Conservation (phyloP, 2,888 invertebrate species). For the Orchesellides sinensis region DNA sequence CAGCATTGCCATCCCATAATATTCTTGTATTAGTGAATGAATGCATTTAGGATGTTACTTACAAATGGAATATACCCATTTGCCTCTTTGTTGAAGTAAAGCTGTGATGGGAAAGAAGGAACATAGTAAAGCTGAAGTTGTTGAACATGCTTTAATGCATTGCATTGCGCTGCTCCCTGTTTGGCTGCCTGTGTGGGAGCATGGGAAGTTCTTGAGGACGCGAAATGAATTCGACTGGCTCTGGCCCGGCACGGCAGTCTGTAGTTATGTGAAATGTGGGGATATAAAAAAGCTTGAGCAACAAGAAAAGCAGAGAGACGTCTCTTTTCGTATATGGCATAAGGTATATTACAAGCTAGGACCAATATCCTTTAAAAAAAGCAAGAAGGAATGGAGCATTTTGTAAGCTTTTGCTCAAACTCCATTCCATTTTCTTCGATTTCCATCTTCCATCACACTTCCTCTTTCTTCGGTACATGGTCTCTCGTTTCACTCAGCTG, state of each 20-base stretch:
- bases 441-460: slow-evolving; percentile 49
- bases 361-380: too few species aligned
- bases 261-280: not conserved
- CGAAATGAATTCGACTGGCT: slow-evolving; percentile 24
- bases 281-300: not conserved
- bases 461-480: too few species aligned
- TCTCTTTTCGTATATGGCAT: too few species aligned
- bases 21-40: not conserved
- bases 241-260: not conserved
- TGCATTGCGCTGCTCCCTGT: slow-evolving; percentile 13
- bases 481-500: slow-evolving; percentile 13
- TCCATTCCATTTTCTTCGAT: slow-evolving; percentile 58
- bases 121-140: not conserved
- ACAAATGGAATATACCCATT: too few species aligned
- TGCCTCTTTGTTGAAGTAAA: not conserved
- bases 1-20: not conserved
- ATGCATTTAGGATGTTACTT: not conserved
- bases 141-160: slow-evolving; percentile 4
- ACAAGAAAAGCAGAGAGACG: slow-evolving; percentile 1
- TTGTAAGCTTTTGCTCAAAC: not conserved
- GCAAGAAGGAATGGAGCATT: not conserved
- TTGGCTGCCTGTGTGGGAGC: slow-evolving; percentile 54
- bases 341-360: too few species aligned
- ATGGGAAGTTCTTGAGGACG: slow-evolving; percentile 53
- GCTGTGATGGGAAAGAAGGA: not conserved